A percentile compares a stretch with the other conserved stretches of the same genome.
These are phyloP conservation scores for Euwallacea fornicatus DNA, from an alignment of 1,140 invertebrate genomes.

Conservation along the genomic window DNA sequence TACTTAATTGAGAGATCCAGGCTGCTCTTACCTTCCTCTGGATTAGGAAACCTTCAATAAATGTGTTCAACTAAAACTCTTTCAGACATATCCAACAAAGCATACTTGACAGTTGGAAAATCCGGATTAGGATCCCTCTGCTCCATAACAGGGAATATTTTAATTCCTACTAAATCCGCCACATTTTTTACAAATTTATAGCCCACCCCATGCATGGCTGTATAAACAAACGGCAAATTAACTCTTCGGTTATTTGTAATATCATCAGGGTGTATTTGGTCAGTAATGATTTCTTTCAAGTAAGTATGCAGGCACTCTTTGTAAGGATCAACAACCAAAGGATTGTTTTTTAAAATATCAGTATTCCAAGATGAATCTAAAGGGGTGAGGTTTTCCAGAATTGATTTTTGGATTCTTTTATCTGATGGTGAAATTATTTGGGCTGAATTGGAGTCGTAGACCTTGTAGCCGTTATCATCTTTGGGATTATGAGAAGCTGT, in stretches of 20 bases:
- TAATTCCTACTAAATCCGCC: constrained; percentile 75
- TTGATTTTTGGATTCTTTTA: constrained; percentile 80
- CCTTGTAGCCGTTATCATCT: constrained; percentile 99
- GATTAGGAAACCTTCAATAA: constrained; percentile 85
- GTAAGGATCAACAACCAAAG: constrained; percentile 60
- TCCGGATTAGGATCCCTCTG: constrained; percentile 92
- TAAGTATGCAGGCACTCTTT: constrained; percentile 68
- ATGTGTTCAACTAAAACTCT: neutral
- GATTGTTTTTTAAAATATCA: constrained; percentile 50
- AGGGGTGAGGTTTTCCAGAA: constrained; percentile 78
- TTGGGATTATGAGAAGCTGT: constrained; percentile 99
- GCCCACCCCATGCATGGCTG: constrained; percentile 98
- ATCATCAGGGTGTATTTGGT: constrained; percentile 58
- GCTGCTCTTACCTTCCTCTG: constrained; percentile 93
- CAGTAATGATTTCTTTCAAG: constrained; percentile 60
- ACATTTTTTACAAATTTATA: constrained; percentile 76
- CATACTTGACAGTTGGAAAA: constrained; percentile 86
- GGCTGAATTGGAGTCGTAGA: constrained; percentile 94
- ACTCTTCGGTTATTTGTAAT: constrained; percentile 63
- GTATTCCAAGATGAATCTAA: constrained; percentile 68
- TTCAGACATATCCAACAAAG: neutral
- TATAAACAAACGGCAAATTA: constrained; percentile 80
- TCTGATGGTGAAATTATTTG: constrained; percentile 95
- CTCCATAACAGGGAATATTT: constrained; percentile 78
- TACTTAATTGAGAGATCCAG: constrained; percentile 83